phyloP scores from a whole-genome alignment of 2,113 vertebrate species.

The Rissa tridactyla region DNA sequence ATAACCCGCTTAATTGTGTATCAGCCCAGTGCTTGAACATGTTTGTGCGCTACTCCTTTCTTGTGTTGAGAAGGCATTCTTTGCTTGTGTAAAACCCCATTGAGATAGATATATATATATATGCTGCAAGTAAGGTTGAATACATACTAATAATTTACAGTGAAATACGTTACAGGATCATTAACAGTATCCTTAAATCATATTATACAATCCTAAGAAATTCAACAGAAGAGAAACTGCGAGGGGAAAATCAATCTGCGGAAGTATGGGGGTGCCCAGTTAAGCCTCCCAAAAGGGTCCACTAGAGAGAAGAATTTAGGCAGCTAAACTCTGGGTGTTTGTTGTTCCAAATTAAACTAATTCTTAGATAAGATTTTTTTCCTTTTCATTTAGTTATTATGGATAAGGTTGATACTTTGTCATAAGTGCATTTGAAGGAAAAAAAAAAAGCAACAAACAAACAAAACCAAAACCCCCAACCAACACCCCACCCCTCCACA shows the following conservation, averaged over 20 bases:
- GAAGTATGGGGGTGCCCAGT: not conserved
- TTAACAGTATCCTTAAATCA: not conserved
- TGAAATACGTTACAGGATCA: not conserved
- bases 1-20: fast-evolving
- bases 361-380: not conserved
- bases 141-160: not conserved
- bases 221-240: not conserved
- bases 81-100: not conserved
- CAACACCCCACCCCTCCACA: no score
- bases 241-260: not conserved
- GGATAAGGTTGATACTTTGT: not conserved
- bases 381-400: not conserved
- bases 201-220: not conserved
- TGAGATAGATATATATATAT: no score
- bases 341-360: not conserved
- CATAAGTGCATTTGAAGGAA: not conserved
- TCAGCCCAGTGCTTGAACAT: not conserved
- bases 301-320: not conserved
- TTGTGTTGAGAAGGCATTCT: not conserved
- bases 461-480: not conserved
- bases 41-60: not conserved
- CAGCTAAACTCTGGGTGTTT: not conserved
- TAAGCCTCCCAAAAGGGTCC: not conserved
- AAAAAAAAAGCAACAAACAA: not conserved
- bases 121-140: not conserved